These are phyloP conservation scores for Drosophila glabriapex DNA, from an alignment of 2,888 invertebrate genomes.

Conservation along the genomic window DNA sequence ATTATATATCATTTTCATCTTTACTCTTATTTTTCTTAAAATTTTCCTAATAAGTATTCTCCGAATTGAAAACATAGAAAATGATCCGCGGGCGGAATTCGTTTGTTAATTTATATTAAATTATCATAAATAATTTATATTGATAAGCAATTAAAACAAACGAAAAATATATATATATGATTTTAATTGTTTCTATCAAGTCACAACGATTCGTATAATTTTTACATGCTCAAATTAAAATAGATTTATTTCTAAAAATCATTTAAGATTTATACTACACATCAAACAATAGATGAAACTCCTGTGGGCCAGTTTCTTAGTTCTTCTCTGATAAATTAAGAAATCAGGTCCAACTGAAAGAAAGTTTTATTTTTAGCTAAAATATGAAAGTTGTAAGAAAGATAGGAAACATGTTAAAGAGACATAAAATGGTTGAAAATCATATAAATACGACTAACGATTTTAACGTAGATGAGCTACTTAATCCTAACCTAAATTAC, in stretches of 20 bases:
- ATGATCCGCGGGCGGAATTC: conserved; percentile 68
- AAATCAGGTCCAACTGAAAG: neutral
- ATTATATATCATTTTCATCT: neutral
- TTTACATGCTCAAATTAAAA: conserved; percentile 15
- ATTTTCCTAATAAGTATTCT: neutral
- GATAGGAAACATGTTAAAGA: conserved; percentile 29
- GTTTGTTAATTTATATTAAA: conserved; percentile 3
- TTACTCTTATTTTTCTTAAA: neutral
- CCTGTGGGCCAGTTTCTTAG: neutral
- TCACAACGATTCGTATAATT: neutral
- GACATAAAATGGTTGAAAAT: conserved; percentile 65
- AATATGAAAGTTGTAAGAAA: conserved; percentile 29
- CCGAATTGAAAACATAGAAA: conserved; percentile 4
- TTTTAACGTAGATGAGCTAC: conserved; percentile 62
- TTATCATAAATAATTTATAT: conserved; percentile 4
- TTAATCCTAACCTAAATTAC: conserved; percentile 27
- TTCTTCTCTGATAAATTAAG: neutral
- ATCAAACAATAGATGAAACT: conserved; percentile 3
- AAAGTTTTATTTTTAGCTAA: conserved; percentile 1
- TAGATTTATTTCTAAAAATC: neutral
- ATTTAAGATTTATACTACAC: neutral
- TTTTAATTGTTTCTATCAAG: neutral
- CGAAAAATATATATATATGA: too few species aligned
- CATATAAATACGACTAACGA: conserved; percentile 61
- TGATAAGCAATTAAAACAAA: neutral